Percentiles rank a stretch among this genome's conserved stretches.
Conservation (phyloP, 2,797 vertebrate genomes). For the Glossophaga mutica region DNA sequence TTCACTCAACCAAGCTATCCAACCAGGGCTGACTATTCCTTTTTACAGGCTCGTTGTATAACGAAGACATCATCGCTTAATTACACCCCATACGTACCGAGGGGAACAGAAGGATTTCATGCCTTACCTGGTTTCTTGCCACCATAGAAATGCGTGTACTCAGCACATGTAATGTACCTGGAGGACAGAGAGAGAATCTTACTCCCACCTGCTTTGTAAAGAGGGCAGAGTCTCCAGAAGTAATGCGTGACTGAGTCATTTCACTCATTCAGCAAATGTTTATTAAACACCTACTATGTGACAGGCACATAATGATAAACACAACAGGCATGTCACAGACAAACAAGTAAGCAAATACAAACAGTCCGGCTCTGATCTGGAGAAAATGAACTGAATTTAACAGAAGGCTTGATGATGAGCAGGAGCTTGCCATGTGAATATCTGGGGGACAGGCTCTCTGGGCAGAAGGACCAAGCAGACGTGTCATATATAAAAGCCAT, state of each 20-base stretch:
- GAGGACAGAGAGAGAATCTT: background rate
- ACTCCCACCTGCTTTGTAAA: background rate
- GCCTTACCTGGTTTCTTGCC: conserved; percentile 90
- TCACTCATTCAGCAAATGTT: background rate
- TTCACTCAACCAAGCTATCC: background rate
- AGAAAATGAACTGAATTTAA: background rate
- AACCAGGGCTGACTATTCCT: background rate
- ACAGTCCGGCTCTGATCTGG: background rate
- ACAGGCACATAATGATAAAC: background rate
- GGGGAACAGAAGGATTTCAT: background rate
- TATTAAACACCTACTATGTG: background rate
- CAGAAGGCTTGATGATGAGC: background rate
- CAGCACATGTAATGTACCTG: conserved; percentile 97
- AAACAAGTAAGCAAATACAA: background rate
- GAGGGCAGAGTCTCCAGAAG: background rate
- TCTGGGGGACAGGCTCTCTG: background rate
- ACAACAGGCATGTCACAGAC: background rate
- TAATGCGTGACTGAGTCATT: background rate
- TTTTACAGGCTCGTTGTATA: background rate
- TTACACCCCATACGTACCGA: background rate
- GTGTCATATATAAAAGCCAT: background rate
- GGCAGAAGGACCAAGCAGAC: background rate
- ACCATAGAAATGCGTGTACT: conserved; percentile 96
- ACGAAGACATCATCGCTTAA: background rate
- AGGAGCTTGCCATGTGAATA: background rate